Evolutionary conservation across 1,140 invertebrate genomes (phyloP).

Genomic region (Papilio polytes): DNA sequence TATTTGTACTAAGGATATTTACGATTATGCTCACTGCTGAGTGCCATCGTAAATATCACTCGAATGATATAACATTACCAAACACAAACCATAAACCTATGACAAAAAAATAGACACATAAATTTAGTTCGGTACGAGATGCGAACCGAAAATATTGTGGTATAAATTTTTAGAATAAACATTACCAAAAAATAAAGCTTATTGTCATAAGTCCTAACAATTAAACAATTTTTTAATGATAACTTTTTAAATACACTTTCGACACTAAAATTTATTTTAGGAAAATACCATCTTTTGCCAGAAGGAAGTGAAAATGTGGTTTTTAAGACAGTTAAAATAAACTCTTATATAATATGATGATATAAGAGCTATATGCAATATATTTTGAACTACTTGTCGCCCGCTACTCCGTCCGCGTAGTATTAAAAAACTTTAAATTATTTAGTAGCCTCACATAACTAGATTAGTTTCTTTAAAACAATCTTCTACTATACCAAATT

Average conservation of each 20-base stretch:
- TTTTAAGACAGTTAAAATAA: too few relatives aligned
- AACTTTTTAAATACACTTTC: not conserved
- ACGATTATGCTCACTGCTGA: conserved; percentile 75
- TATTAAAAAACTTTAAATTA: too few relatives aligned
- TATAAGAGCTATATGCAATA: too few relatives aligned
- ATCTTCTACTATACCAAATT: too few relatives aligned
- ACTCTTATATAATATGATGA: too few relatives aligned
- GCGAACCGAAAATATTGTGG: not conserved
- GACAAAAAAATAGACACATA: not conserved
- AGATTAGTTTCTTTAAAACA: too few relatives aligned
- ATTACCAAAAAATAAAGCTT: not conserved
- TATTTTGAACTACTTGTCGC: too few relatives aligned
- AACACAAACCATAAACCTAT: not conserved
- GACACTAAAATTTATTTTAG: not conserved
- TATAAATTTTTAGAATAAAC: not conserved
- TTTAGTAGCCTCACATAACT: too few relatives aligned
- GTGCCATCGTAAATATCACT: conserved; percentile 43
- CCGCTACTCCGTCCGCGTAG: too few relatives aligned
- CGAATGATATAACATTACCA: conserved; percentile 35
- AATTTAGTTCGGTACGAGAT: not conserved
- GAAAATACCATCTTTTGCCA: not conserved
- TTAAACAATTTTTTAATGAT: too few relatives aligned
- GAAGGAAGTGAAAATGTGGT: too few relatives aligned
- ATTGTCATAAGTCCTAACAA: too few relatives aligned
- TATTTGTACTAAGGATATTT: conserved; percentile 79